phyloP scores from a whole-genome alignment of 2,888 invertebrate genomes.

The Hydrotaea cyrtoneurina region DNA sequence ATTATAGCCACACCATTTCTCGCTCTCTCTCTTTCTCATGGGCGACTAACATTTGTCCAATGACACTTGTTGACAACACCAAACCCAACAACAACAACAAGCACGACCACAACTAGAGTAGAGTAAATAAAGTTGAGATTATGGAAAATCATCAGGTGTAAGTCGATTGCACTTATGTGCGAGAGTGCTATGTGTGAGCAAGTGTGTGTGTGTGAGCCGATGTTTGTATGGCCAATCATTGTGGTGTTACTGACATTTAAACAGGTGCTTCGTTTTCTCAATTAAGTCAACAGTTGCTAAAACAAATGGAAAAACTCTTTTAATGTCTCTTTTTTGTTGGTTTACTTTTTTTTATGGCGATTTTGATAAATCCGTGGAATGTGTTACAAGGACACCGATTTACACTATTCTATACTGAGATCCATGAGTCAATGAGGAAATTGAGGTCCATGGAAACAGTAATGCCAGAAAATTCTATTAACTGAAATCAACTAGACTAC shows the following conservation, averaged over 20 bases:
- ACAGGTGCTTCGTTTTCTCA: constrained; percentile 22
- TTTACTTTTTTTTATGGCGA: background rate
- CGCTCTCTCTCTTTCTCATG: no score
- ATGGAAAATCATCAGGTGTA: constrained; percentile 22
- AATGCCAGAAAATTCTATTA: no score
- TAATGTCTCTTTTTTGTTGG: background rate
- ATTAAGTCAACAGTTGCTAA: background rate
- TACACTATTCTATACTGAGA: no score
- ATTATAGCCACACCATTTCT: background rate
- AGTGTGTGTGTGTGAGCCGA: background rate
- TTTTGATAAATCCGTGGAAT: no score
- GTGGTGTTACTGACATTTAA: constrained; percentile 23
- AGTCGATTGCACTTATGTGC: no score
- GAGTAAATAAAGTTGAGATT: constrained; percentile 22
- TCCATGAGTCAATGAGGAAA: no score
- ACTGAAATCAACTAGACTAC: no score
- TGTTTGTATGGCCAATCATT: constrained; percentile 24
- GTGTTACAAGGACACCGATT: no score
- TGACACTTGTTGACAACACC: background rate
- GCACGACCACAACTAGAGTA: background rate
- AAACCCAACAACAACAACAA: background rate
- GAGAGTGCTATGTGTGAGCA: no score
- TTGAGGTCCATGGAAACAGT: no score
- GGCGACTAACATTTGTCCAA: background rate
- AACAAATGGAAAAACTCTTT: background rate